These are phyloP conservation scores for Cordilura impudica DNA, from an alignment of 2,888 invertebrate species.

Conservation along the genomic window DNA sequence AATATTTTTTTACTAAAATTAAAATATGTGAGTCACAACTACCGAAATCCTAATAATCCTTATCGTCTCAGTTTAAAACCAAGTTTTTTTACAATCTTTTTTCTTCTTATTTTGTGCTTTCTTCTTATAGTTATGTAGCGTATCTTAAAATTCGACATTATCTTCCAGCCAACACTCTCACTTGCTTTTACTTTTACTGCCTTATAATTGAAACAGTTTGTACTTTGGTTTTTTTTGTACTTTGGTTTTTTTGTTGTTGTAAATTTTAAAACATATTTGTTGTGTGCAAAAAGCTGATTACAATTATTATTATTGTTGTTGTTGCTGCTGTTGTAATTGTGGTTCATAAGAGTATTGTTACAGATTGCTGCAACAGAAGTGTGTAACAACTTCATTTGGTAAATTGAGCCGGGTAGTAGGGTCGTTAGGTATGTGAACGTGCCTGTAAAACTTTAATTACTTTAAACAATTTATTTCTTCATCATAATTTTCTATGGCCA, in stretches of 20 bases:
- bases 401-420: not conserved
- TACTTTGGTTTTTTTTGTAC: not conserved
- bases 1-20: too few relatives aligned
- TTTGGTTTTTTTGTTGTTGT: not conserved
- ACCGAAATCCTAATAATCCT: too few relatives aligned
- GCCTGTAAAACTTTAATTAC: conserved; percentile 28
- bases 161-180: too few relatives aligned
- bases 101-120: too few relatives aligned
- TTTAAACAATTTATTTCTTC: conserved; percentile 1
- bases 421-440: not conserved
- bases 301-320: conserved; percentile 18
- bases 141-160: too few relatives aligned
- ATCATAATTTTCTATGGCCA: conserved; percentile 13
- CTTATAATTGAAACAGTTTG: conserved; percentile 46
- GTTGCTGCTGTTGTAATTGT: conserved; percentile 2
- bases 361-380: not conserved
- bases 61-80: too few relatives aligned
- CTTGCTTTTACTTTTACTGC: conserved; percentile 14
- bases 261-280: not conserved
- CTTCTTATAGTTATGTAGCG: too few relatives aligned
- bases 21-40: too few relatives aligned
- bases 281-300: conserved; percentile 9
- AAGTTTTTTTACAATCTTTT: too few relatives aligned
- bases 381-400: conserved; percentile 5
- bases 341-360: not conserved